Evolutionary conservation across 2,888 invertebrate species (phyloP).

Genomic region (Alloscopus bannaensis): DNA sequence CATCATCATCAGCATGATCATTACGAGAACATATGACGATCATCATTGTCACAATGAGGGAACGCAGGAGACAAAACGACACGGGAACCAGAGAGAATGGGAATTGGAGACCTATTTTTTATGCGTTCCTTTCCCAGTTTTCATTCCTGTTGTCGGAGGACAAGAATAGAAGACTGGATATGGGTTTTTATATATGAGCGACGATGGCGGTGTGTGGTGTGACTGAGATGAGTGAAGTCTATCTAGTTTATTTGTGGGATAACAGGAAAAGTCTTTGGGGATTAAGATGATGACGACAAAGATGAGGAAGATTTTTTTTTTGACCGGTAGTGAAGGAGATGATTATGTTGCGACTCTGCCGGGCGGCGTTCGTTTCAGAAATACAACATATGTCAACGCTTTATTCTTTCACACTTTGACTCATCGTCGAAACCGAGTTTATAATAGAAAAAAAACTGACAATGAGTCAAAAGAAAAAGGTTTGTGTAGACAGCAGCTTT

Average conservation of each 20-base stretch:
- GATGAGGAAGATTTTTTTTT: not conserved
- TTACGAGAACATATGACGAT: constrained; percentile 59
- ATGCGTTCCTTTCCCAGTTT: constrained; percentile 41
- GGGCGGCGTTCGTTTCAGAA: too few species aligned
- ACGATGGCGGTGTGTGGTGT: too few species aligned
- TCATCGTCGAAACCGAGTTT: too few species aligned
- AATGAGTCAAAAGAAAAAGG: too few species aligned
- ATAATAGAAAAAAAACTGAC: too few species aligned
- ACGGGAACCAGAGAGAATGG: constrained; percentile 38
- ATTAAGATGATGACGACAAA: constrained; percentile 10
- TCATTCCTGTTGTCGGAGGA: constrained; percentile 28
- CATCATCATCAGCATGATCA: constrained; percentile 57
- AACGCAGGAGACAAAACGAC: constrained; percentile 12
- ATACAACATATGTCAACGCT: too few species aligned
- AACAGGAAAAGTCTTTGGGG: constrained; percentile 4
- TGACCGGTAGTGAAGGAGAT: too few species aligned
- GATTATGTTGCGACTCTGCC: constrained; percentile 6
- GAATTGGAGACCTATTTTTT: constrained; percentile 50
- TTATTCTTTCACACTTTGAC: too few species aligned
- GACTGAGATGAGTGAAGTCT: too few species aligned
- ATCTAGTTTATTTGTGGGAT: constrained; percentile 13
- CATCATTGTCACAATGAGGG: constrained; percentile 59
- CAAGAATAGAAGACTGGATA: too few species aligned
- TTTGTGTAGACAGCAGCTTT: too few species aligned
- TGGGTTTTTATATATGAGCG: too few species aligned